Evolutionary conservation across 1,140 invertebrate species (phyloP), one percentile per base, ranked within the genome.

Genomic region (Diprion similis): DNA sequence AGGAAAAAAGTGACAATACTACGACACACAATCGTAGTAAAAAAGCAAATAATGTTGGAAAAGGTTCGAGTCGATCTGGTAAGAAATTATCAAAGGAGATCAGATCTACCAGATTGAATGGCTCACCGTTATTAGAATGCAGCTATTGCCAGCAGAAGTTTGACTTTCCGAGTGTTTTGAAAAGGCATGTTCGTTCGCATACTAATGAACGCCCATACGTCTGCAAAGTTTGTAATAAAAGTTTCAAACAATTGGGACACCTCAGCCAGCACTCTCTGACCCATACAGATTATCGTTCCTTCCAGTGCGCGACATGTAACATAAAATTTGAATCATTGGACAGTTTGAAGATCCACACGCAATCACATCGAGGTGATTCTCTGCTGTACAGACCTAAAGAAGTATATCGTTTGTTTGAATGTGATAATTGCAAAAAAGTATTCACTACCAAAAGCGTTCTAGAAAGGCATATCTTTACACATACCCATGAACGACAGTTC

Each of bases 171-270:
- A 85, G 84, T 46, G 81, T 84, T 66, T 81, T 96, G 24, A 92
- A 92, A 73, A 89, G 93, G 2, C 95, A 96, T 78, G 91, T 93
- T 78, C 88, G 94, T 51, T 93, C 91, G 19, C 95, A 96, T 80
- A 94, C 91, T 0, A 92, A 92, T 46, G 90, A 92, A 76, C 80
- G 92, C 46, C 92, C 92, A 0, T 93, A 91, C 79, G 81, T 84
- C 17, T 92, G 92, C 78, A 79, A 86, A 3, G 84, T 90, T 17
- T 92, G 91, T 76, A 86, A 84, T 3, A 85, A 89, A 18, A 89
- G 88, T 37, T 91, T 90, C 77, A 89, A 89, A 68, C 89, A 91
- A 74, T 84, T 86, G 1, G 88, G 88, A 0, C 89, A 91, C 71
- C 80, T 91, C 6, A 90, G 87, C 24, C 89, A 89, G 19, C 90